Evolutionary conservation across 2,888 invertebrate species (phyloP), one percentile per base, ranked within the genome.

Genomic region (Meiosimyza decipiens): DNA sequence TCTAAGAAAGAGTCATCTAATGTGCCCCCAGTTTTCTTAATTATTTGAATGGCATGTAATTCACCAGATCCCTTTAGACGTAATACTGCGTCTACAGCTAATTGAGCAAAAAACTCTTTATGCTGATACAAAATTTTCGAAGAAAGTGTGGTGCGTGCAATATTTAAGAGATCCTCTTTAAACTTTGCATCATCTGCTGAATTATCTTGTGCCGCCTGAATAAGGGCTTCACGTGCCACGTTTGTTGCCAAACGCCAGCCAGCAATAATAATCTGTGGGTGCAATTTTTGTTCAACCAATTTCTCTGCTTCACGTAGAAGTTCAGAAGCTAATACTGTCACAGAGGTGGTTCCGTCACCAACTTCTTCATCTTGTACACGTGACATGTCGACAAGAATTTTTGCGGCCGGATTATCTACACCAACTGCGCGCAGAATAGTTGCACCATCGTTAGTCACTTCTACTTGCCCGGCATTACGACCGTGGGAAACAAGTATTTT

Each of bases 271-370:
- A 95, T 98, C 89, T 99, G 99, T 2, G 99, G 99, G 87, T 99
- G 99, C 77, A 99, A 92, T 86, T 97, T 97, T 88, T 95, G 95
- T 71, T 94, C 93, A 73, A 99, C 91, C 67, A 99, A 88, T 82
- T 94, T 94, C 86, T 99, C 99, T 16, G 99, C 99, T 89, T 98
- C 98, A 81, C 94, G 92, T 22, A 99, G 89, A 67, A 99, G 88
- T 88, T 99, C 99, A 68, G 98, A 93, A 79, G 99, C 99, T 89
- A 84, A 73, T 82, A 89, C 99, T 70, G 98, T 97, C 0, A 99
- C 99, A 0, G 99, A 99, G 55, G 99, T 99, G n/a, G 99, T 99
- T 15, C 99, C 99, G 91, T 99, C 99, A 60, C 99, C 99, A 73
- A 99, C 99, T 90, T 99, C 99, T 85, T 97, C 97, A 88, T 99